Conservation (phyloP, 2,888 invertebrate species). For the Nemoura dubitans region DNA sequence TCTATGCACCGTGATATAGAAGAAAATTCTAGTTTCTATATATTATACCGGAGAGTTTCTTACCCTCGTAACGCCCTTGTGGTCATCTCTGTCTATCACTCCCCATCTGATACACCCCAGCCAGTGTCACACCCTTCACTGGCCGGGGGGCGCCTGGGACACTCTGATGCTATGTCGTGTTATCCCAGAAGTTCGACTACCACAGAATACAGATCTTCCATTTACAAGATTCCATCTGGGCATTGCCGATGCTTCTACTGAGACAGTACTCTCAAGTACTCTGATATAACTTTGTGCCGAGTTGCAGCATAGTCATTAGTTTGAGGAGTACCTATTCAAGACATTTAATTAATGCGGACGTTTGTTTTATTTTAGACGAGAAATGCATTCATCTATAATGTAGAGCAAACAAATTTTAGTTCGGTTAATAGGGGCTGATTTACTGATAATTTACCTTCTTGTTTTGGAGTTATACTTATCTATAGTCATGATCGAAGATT, state of each 20-base stretch:
- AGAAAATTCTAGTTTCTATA: background rate
- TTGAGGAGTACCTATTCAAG: background rate
- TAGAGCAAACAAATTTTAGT: background rate
- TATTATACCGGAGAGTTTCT: background rate
- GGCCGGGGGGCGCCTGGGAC: background rate
- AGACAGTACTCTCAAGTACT: background rate
- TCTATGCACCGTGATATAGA: background rate
- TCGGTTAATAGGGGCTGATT: no score
- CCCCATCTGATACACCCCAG: constrained; percentile 4
- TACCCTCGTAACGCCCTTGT: background rate
- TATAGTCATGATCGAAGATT: no score
- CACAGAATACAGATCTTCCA: constrained; percentile 4
- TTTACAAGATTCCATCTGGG: background rate
- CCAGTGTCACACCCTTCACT: background rate
- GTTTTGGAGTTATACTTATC: no score
- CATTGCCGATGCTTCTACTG: background rate
- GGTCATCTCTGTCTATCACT: background rate
- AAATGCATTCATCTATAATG: background rate
- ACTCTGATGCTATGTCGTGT: background rate
- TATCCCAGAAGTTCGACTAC: background rate
- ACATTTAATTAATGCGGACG: background rate
- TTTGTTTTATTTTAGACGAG: background rate
- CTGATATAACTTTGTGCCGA: background rate
- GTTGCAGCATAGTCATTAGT: background rate
- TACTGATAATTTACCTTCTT: no score